A percentile compares a stretch with the other conserved stretches of the same genome.
Conservation (phyloP, 1,140 invertebrate species). For the Ctenoplectra terminalis region DNA sequence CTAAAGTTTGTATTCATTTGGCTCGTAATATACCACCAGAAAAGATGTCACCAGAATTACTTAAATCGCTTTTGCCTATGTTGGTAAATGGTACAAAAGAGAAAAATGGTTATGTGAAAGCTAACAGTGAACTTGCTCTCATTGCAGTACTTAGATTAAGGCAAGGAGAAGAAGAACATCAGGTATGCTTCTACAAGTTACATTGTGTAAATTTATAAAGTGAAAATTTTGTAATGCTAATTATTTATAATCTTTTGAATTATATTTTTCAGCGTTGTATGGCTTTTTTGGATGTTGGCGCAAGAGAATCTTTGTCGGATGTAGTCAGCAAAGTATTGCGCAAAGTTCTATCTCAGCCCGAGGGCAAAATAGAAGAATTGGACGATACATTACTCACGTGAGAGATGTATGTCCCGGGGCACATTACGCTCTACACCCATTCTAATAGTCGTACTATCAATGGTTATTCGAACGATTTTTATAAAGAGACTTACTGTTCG, state of each 20-base stretch:
- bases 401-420: slow-evolving; percentile 76
- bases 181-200: slow-evolving; percentile 83
- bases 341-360: slow-evolving; percentile 88
- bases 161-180: slow-evolving; percentile 88
- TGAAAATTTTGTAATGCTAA: not conserved
- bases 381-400: slow-evolving; percentile 94
- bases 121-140: slow-evolving; percentile 95
- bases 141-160: slow-evolving; percentile 92
- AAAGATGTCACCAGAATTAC: slow-evolving; percentile 87
- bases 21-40: slow-evolving; percentile 85
- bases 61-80: slow-evolving; percentile 92
- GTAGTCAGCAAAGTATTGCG: slow-evolving; percentile 92
- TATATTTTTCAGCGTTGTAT: slow-evolving; percentile 87
- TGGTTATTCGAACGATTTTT: slow-evolving; percentile 49
- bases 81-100: slow-evolving; percentile 99
- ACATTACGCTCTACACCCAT: slow-evolving; percentile 59
- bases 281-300: slow-evolving; percentile 91
- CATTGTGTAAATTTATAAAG: not conserved
- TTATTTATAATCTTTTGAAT: slow-evolving; percentile 8
- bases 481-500: slow-evolving; percentile 53
- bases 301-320: slow-evolving; percentile 93
- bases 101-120: slow-evolving; percentile 97
- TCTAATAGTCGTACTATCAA: slow-evolving; percentile 50
- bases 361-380: slow-evolving; percentile 94
- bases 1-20: slow-evolving; percentile 90